Base-by-base conservation (phyloP, 2,797 vertebrate species). In the Coregonus ussuriensis region DNA sequence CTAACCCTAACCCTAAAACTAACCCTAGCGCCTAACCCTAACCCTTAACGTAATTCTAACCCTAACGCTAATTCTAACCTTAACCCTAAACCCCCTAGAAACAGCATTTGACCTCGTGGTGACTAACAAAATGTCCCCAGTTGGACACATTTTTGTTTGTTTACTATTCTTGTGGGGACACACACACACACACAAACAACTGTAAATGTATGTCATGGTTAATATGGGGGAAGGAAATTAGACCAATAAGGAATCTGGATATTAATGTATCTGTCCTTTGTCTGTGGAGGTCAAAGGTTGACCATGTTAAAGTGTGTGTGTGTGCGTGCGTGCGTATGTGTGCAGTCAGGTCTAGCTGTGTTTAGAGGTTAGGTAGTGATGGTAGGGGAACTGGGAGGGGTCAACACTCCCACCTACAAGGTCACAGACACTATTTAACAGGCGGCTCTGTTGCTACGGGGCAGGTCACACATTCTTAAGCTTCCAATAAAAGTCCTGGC, bases 401-500 rank as follows among this genome's bases (percentile, higher is more conserved):
- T 82, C 77, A 78, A 70, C 77, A 70, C 76, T 68, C 79, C 78
- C 79, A 1, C 69, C 79, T 63, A 37, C 74, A 80, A 88, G 90
- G 87, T 92, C 90, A 88, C 78, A 59, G 5, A n/a, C 59, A 75
- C 79, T 77, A 79, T 91, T 93, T 90, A 88, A 88, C 88, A 85
- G 84, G 85, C 18, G 15, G 16, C 16, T 54, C 83, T 78, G 84
- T 88, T 91, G 91, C 76, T 81, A 91, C 77, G 83, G 83, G 81
- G 80, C 83, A 82, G 85, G 82, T 89, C 89, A 88, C 86, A 82
- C 89, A 88, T 87, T 82, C 87, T 92, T 89, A 84, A 90, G 82
- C 82, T 77, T 78, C 89, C 85, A 86, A 87, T 93, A 93, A 93
- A 93, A 88, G 76, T 86, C 78, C 79, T 87, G 84, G 88, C 91